phyloP scores from a whole-genome alignment of 2,797 vertebrate genomes.

The Neomorphus geoffroyi region DNA sequence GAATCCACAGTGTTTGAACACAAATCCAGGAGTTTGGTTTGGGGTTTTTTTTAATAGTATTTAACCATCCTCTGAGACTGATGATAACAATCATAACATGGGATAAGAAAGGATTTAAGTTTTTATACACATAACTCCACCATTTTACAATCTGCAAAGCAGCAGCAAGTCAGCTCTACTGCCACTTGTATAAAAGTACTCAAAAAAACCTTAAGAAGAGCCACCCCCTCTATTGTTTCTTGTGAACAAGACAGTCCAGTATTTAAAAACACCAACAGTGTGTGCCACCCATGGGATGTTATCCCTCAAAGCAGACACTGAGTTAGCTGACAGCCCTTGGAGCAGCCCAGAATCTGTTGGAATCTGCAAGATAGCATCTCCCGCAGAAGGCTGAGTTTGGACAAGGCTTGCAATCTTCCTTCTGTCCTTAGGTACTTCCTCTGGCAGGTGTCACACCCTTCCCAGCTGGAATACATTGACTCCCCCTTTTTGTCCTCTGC shows the following conservation, averaged over 20 bases:
- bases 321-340: neutral
- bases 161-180: neutral
- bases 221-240: neutral
- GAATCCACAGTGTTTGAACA: neutral
- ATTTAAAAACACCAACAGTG: neutral
- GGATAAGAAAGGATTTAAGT: neutral
- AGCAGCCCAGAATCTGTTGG: neutral
- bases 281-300: neutral
- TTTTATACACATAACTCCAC: neutral
- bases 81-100: neutral
- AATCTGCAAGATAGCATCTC: neutral
- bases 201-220: neutral
- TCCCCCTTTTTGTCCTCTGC: neutral
- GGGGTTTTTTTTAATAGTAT: neutral
- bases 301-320: neutral
- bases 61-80: neutral
- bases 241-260: neutral
- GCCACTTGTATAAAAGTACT: neutral
- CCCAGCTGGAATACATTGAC: neutral
- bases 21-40: neutral
- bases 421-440: neutral
- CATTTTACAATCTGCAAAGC: neutral
- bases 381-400: neutral
- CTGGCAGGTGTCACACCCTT: neutral
- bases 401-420: neutral